Evolutionary conservation across 1,140 invertebrate genomes (phyloP), one percentile per base, ranked within the genome.

Genomic region (Nebria ingens): DNA sequence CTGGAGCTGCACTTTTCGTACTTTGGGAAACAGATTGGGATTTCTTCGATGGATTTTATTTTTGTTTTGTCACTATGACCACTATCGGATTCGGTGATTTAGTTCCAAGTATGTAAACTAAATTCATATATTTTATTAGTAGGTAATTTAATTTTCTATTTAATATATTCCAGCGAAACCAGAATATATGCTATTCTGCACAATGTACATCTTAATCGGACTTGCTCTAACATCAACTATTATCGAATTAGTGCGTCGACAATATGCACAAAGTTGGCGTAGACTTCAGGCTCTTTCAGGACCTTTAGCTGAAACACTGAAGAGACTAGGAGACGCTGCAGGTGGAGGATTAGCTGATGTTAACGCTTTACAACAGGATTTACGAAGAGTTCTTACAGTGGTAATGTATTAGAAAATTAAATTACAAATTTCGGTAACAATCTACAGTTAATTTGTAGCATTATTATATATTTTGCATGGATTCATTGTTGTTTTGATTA

Each of bases 21-120:
- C 73, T 78, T 58, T 89, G 86, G 84, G 88, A 91, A 65, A 82
- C 89, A 57, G 86, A 90, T 42, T 95, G 92, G 92, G 82, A 78
- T 1, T 94, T 93, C 71, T 91, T 93, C 62, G 91, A 95, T 61
- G 88, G 89, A 15, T 94, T 93, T 68, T 95, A 95, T 71, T 95
- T 94, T 64, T 93, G 90, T 64, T 95, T 95, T 65, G 89, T 95
- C 50, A 94, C 92, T 0, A 92, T 95, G 89, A 93, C 91, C 0
- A 95, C 92, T 0, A 93, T 94, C 60, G 92, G 92, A 15, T 93
- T 96, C 63, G 91, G 91, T 22, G 91, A 95, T 74, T 76, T 93
- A 19, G 90, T 93, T 38, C 92, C 91, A 63, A 87, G 90, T 89
- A 76, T 82, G 78, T 76, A 56, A 12, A 17, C 1, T 34, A 34